A percentile compares a stretch with the other conserved stretches of the same genome.
Evolutionary conservation across 2,888 invertebrate genomes (phyloP).

Genomic region (Dynastes tityus): DNA sequence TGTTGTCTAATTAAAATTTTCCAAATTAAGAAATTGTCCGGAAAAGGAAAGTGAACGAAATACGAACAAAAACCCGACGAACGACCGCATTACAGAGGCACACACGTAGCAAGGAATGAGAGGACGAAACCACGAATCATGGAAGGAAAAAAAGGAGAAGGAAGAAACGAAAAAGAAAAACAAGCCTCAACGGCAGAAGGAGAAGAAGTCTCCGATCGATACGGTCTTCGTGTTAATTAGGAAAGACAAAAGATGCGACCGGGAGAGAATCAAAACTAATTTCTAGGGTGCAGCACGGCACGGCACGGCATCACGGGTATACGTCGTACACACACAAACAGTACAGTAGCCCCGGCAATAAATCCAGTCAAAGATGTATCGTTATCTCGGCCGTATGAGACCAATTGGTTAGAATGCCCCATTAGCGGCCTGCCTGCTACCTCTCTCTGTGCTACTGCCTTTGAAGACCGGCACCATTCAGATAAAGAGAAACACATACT

Average conservation of each 20-base stretch:
- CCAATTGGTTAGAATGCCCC: constrained; percentile 61
- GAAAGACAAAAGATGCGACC: constrained; percentile 51
- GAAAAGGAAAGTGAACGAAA: constrained; percentile 39
- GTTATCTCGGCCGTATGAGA: constrained; percentile 60
- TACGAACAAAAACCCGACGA: constrained; percentile 29
- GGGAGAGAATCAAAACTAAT: constrained; percentile 52
- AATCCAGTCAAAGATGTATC: constrained; percentile 58
- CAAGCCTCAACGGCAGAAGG: background rate
- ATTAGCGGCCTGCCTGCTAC: constrained; percentile 59
- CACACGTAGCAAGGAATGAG: background rate
- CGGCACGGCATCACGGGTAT: constrained; percentile 10
- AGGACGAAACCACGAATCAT: background rate
- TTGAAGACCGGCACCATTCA: constrained; percentile 49
- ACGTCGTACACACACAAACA: background rate
- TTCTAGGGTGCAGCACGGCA: constrained; percentile 53
- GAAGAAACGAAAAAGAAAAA: background rate
- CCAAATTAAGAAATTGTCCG: constrained; percentile 46
- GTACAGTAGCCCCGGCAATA: constrained; percentile 59
- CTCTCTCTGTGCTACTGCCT: constrained; percentile 50
- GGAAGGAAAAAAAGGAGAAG: constrained; percentile 2
- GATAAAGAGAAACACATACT: constrained; percentile 43
- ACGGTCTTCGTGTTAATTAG: constrained; percentile 48
- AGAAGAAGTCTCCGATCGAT: constrained; percentile 35
- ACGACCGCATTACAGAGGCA: background rate
- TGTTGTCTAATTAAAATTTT: constrained; percentile 44